Evolutionary conservation across 1,140 invertebrate genomes (phyloP), one percentile per base, ranked within the genome.

Genomic region (Theocolax elegans): DNA sequence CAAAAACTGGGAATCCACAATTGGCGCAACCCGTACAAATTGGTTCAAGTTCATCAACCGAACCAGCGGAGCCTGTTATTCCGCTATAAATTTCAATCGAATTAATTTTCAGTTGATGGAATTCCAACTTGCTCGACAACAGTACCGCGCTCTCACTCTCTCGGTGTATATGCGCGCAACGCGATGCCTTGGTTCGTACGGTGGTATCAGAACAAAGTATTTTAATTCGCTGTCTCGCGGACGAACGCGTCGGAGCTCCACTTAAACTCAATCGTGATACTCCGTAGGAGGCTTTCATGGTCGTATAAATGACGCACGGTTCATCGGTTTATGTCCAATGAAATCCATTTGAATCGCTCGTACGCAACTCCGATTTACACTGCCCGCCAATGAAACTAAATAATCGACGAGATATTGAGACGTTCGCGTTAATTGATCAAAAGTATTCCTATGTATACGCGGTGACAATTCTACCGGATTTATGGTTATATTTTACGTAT

Each of bases 31-130:
- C 40, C 10, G 10, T 19, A 35, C 21, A 10, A 66, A 54, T 66
- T 44, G 35, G 63, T 44, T 49, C 44, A 54, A 27, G 23, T 65
- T 53, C 48, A 10, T 64, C 42, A 38, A 17, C 63, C 31, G 49
- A 27, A 23, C 35, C 27, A 31, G 27, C n/a, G 38, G 12, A 23
- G 23, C 29, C 44, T 19, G 64, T 68, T 68, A 60, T 35, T 62
- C 12, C 35, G 48, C 49, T 38, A 69, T 69, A 63, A 69, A 69
- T 69, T 63, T 62, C 67, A 69, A 69, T 69, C 48, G 21, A 35
- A 46, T 63, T 56, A 63, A 63, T 63, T 63, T 69, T 23, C 27
- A 35, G 35, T 8, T 60, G 59, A 69, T 63, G 49, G 49, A 53
- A 69, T 53, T 63, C 8, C 40, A 62, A 15, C 65, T 48, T 23